Evolutionary conservation across 2,888 invertebrate species (phyloP).

Genomic region (Polyommatus icarus): DNA sequence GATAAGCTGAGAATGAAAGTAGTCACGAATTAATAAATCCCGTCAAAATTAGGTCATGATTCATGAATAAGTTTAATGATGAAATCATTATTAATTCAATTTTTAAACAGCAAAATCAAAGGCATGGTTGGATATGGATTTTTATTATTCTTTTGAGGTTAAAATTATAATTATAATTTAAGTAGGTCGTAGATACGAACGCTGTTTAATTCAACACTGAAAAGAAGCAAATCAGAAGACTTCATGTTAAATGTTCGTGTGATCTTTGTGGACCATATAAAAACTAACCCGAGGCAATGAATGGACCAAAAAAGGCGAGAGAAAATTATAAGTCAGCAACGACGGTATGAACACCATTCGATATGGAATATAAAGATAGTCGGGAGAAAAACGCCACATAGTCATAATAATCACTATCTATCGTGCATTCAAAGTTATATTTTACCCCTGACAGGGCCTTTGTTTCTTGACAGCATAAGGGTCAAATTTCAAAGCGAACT

Average conservation of each 20-base stretch:
- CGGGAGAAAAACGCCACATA: neutral
- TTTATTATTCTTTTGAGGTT: neutral
- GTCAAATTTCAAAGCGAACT: no score
- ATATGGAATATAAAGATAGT: neutral
- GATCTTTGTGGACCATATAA: neutral
- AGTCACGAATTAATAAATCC: neutral
- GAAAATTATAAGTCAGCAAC: conserved; percentile 5
- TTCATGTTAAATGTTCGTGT: neutral
- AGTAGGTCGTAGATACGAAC: neutral
- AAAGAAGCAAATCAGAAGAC: neutral
- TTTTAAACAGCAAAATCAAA: neutral
- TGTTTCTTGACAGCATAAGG: no score
- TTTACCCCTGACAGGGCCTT: neutral
- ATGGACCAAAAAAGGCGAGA: conserved; percentile 3
- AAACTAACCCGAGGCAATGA: neutral
- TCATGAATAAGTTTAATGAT: neutral
- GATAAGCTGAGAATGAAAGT: neutral
- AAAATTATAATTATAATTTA: neutral
- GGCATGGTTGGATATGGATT: neutral
- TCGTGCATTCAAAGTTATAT: neutral
- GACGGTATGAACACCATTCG: neutral
- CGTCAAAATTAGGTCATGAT: neutral
- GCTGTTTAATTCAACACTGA: neutral
- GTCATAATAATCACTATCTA: neutral
- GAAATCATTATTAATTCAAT: neutral